Evolutionary conservation across 2,113 vertebrate genomes (phyloP).

Genomic region (Eurypyga helias): DNA sequence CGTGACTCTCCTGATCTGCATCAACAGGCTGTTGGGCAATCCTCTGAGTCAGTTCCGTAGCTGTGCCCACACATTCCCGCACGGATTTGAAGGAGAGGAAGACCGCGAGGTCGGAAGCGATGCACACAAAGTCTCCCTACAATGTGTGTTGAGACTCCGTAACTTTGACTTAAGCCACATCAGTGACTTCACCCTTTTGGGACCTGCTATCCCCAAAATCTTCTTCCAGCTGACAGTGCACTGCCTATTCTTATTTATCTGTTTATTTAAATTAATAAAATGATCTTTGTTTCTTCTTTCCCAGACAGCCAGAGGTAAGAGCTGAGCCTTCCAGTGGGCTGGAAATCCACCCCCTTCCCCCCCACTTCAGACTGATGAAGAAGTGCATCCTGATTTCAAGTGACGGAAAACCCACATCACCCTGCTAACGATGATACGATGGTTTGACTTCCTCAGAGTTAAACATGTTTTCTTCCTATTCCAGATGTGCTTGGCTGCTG

Average conservation of each 20-base stretch:
- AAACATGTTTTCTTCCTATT: neutral
- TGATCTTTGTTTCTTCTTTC: neutral
- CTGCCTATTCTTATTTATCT: neutral
- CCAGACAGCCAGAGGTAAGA: accelerated
- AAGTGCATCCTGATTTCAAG: neutral
- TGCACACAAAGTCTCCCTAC: accelerated
- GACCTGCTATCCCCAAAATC: neutral
- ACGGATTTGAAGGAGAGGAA: neutral
- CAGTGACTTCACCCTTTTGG: neutral
- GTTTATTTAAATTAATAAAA: neutral
- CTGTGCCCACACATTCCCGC: accelerated
- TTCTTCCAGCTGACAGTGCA: neutral
- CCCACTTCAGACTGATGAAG: neutral
- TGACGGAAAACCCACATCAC: neutral
- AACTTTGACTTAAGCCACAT: neutral
- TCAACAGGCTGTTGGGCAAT: neutral
- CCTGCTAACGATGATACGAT: neutral
- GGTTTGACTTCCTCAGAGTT: neutral
- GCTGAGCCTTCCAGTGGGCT: neutral
- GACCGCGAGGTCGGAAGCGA: neutral
- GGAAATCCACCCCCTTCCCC: neutral
- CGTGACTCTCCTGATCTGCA: too few relatives aligned
- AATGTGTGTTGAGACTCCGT: accelerated
- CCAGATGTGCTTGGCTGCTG: neutral
- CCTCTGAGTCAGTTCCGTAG: too few relatives aligned